phyloP scores from a whole-genome alignment of 2,888 invertebrate species.

The Epinotia bilunana region DNA sequence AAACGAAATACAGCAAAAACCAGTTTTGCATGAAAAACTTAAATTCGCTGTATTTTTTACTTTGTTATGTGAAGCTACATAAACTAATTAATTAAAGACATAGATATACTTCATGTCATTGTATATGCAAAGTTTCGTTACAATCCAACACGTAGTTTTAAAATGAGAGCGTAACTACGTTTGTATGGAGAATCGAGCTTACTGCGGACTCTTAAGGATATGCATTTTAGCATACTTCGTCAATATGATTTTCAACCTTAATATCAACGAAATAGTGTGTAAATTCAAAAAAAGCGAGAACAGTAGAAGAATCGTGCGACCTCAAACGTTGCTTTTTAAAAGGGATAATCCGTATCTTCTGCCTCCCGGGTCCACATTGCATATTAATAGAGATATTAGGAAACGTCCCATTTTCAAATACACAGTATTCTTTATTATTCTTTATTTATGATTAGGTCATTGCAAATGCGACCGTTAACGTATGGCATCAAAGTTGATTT shows the following conservation, averaged over 20 bases:
- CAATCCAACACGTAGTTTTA: no score
- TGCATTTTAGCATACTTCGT: background rate
- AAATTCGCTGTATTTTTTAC: no score
- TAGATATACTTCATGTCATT: no score
- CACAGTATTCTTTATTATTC: background rate
- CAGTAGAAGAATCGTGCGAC: background rate
- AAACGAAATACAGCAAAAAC: no score
- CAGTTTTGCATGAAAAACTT: no score
- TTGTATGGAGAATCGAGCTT: no score
- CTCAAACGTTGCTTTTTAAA: constrained; percentile 5
- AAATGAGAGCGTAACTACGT: no score
- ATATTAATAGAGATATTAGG: constrained; percentile 3
- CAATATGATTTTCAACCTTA: background rate
- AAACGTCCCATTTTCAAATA: background rate
- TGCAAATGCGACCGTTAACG: background rate
- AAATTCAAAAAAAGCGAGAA: background rate
- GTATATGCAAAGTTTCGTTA: no score
- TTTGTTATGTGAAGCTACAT: no score
- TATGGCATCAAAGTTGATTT: background rate
- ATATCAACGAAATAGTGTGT: background rate
- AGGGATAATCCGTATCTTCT: background rate
- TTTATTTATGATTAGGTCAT: background rate
- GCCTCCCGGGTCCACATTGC: background rate
- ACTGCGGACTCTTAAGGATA: no score
- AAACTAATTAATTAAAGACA: no score